Base-by-base conservation (phyloP, 2,113 vertebrate species). In the Syrmaticus mikado region DNA sequence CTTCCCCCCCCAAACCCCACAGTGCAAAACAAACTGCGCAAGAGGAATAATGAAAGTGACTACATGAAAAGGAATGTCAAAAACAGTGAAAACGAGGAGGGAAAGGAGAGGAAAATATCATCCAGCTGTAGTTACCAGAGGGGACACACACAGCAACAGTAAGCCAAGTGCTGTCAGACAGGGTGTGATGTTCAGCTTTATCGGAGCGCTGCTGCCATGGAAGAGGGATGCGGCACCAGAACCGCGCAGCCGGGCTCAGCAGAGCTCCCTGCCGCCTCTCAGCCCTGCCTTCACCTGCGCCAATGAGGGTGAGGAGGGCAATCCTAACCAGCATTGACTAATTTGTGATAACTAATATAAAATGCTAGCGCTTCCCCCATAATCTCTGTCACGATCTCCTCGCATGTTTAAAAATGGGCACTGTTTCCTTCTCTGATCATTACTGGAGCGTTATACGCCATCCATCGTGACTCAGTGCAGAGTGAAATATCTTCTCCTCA, bases 241-340 rank as follows among this genome's bases (percentile, higher is more conserved):
- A 55, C 52, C 55, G 11, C 65, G 41, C 60, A 85, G 90, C 73
- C 52, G 32, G 55, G 45, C 79, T 89, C 71, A 55, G 0, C 65
- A 9, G 73, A 83, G 87, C 72, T 77, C 62, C 82, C 79, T 46
- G 57, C 85, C 71, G 77, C 70, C 79, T 65, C 83, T 61, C 67
- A 10, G 0, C 16, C 43, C 32, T 65, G 70, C 80, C 75, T 74
- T 60, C 83, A 87, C 92, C 75, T 83, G 12, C 65, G 3, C 85
- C 83, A 92, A 89, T 28, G 85, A 96, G 90, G 73, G 73, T 41
- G 74, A 94, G 77, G 52, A 85, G 80, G 83, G 88, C 82, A 81
- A 38, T 27, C 61, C 52, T 19, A 83, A 38, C 30, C 8, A 1
- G 8, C 4, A 76, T 48, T n/a, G 86, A 66, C 57, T 88, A 50